Evolutionary conservation across 2,888 invertebrate species (phyloP), one percentile per base, ranked within the genome.

Genomic region (Epinotia demarniana): DNA sequence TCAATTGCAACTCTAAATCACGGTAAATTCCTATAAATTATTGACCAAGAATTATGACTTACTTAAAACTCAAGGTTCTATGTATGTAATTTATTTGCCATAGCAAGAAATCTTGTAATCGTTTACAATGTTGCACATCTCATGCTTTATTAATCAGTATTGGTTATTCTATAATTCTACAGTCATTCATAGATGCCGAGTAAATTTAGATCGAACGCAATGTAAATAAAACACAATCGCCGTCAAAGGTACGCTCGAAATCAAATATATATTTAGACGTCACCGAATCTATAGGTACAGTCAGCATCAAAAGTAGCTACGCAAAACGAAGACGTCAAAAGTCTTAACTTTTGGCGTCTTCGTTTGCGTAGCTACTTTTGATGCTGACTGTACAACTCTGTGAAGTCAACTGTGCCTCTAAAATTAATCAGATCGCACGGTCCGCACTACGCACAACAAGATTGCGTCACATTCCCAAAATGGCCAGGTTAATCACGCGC

Each of bases 401-500:
- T 39, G 9, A 39, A 8, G 9, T 39, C 39, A 19, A 69, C 62
- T 63, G 69, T 66, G 66, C 60, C 55, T 64, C 43, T 62, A 62
- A 71, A 71, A 75, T 72, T 61, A 67, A 71, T 46, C 55, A 62
- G 67, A 62, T 66, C 64, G 49, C 58, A 72, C 66, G 75, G 55
- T 43, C 53, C 23, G 46, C 23, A 60, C 53, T 19, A 74, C 60
- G 53, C 72, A 74, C 78, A 77, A 75, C 77, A 72, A 71, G 75
- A 76, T 77, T 75, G 70, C 77, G 72, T 77, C 73, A 78, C 69
- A n/a, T 49, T 55, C 78, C 77, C 76, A 78, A 79, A 77, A 71
- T 64, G 77, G 73, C 63, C 67, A 72, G 58, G 74, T 77, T 77
- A 81, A 81, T 80, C 79, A 82, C 79, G 70, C 78, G 81, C 85